Evolutionary conservation across 2,113 vertebrate species (phyloP).

Genomic region (Nansenia antarctica): DNA sequence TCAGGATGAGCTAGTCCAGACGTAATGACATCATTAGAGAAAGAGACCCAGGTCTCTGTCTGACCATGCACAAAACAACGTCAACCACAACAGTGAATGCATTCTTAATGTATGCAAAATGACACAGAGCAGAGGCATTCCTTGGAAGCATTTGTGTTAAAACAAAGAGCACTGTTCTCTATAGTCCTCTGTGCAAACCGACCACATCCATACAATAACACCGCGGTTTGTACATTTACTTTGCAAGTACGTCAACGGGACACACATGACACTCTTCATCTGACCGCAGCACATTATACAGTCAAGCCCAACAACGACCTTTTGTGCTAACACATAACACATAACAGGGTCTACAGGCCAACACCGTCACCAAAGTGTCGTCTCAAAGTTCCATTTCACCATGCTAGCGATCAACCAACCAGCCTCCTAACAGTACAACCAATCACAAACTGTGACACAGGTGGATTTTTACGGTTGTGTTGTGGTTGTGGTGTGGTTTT

Average conservation of each 20-base stretch:
- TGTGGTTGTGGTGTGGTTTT: neutral
- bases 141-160: neutral
- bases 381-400: neutral
- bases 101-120: neutral
- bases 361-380: neutral
- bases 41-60: constrained; percentile 1
- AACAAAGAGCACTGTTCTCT: neutral
- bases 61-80: neutral
- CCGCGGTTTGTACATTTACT: constrained; percentile 10
- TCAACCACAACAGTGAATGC: neutral
- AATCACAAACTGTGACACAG: neutral
- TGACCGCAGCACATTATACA: too few relatives aligned
- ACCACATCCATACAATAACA: too few relatives aligned
- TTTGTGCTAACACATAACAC: neutral
- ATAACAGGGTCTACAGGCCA: neutral
- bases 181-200: constrained; percentile 28
- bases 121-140: neutral
- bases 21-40: constrained; percentile 4
- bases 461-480: neutral
- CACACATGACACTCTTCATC: constrained; percentile 38
- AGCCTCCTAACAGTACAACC: neutral
- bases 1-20: neutral
- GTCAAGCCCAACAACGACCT: neutral
- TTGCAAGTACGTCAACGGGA: constrained; percentile 67
- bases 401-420: neutral